These are phyloP conservation scores for Phaenicophaeus curvirostris DNA, from an alignment of 2,797 vertebrate species.

Conservation along the genomic window DNA sequence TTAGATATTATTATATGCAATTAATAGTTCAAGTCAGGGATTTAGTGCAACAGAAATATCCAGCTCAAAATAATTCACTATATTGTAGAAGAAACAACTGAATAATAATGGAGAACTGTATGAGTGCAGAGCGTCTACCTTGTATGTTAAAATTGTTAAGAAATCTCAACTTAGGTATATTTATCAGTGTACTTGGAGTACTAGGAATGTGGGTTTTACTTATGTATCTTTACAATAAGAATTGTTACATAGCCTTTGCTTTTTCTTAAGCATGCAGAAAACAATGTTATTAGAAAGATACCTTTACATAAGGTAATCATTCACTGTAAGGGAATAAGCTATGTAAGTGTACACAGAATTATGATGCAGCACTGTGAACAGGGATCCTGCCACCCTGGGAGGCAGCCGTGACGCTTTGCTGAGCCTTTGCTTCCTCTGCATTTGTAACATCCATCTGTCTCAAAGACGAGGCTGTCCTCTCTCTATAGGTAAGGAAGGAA, in stretches of 20 bases:
- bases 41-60: not conserved
- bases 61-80: not conserved
- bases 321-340: not conserved
- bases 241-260: not conserved
- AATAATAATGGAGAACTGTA: not conserved
- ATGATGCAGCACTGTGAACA: accelerated
- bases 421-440: not conserved
- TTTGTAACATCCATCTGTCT: not conserved
- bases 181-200: no score
- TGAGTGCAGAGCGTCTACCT: not conserved
- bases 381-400: not conserved
- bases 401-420: not conserved
- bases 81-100: not conserved
- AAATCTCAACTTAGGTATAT: no score
- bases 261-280: not conserved
- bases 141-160: not conserved
- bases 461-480: not conserved
- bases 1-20: not conserved
- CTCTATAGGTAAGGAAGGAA: not conserved
- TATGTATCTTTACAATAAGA: not conserved
- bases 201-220: not conserved
- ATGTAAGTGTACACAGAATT: accelerated
- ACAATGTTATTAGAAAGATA: not conserved
- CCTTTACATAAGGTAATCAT: not conserved
- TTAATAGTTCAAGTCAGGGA: not conserved